Conservation (phyloP, 2,113 vertebrate species). For the mouse (Mus musculus) region DNA sequence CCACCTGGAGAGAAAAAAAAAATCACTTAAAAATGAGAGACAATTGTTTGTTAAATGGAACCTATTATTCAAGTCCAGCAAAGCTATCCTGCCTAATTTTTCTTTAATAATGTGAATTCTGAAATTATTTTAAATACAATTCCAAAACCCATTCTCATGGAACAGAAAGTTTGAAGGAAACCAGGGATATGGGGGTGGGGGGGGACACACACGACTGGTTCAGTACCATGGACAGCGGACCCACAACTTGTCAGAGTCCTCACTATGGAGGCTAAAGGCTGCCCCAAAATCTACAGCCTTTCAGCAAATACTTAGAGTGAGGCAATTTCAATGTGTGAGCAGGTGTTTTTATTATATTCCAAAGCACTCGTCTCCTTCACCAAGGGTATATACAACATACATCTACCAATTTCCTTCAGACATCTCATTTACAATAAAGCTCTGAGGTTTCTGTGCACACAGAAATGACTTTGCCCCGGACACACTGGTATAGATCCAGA, state of each 20-base stretch:
- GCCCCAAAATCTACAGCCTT: not conserved
- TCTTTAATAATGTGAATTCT: slow-evolving; percentile 12
- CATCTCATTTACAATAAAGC: not conserved
- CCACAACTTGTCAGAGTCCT: accelerated
- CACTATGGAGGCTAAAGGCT: too few relatives aligned
- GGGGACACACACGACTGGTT: not conserved
- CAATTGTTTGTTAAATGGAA: slow-evolving; percentile 24
- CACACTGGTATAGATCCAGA: not conserved
- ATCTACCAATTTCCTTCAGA: slow-evolving; percentile 19
- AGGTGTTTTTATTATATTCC: not conserved
- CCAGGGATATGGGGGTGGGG: too few relatives aligned
- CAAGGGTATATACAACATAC: not conserved
- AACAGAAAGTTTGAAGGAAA: not conserved
- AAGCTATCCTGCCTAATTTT: not conserved
- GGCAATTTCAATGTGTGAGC: not conserved
- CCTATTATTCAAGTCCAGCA: not conserved
- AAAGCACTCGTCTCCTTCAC: slow-evolving; percentile 2
- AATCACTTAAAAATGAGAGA: not conserved
- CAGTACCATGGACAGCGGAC: slow-evolving; percentile 78
- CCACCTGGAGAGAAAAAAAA: not conserved
- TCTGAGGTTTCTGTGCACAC: slow-evolving; percentile 1
- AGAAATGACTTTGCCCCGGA: not conserved
- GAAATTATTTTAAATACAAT: slow-evolving; percentile 19
- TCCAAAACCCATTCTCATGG: slow-evolving; percentile 10
- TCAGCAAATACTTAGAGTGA: not conserved